phyloP scores from a whole-genome alignment of 2,113 vertebrate species.

The Pardalotus punctatus region DNA sequence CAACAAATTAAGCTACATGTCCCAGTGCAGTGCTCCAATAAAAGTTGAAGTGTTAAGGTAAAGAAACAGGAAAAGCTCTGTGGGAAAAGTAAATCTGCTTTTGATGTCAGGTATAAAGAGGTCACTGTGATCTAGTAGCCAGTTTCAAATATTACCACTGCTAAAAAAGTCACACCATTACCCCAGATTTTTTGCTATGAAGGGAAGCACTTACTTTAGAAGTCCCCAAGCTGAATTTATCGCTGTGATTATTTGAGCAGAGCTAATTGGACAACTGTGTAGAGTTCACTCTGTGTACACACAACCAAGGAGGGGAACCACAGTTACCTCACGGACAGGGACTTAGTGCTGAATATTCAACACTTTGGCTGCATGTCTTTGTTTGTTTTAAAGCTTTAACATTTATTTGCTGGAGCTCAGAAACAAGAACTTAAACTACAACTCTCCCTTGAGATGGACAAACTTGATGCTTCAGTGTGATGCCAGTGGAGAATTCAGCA shows the following conservation, averaged over 20 bases:
- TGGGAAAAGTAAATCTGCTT: neutral
- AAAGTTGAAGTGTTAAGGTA: neutral
- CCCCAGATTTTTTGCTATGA: neutral
- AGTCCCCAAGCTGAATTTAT: neutral
- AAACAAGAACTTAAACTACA: conserved; percentile 18
- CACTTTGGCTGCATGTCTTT: neutral
- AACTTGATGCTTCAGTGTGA: conserved; percentile 3
- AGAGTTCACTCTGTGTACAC: neutral
- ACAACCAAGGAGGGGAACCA: neutral
- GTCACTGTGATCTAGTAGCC: neutral
- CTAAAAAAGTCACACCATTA: neutral
- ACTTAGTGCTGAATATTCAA: neutral
- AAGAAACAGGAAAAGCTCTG: neutral
- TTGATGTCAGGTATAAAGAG: neutral
- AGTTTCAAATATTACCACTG: neutral
- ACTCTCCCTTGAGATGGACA: conserved; percentile 23
- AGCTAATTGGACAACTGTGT: neutral
- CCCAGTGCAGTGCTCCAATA: neutral
- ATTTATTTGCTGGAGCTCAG: conserved; percentile 27
- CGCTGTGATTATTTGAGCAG: neutral
- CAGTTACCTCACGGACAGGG: neutral
- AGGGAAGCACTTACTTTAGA: neutral
- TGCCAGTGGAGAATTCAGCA: neutral
- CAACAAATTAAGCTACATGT: neutral
- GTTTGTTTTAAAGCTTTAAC: neutral